phyloP scores from a whole-genome alignment of 2,113 vertebrate genomes.

The Paracanthobrama guichenoti region DNA sequence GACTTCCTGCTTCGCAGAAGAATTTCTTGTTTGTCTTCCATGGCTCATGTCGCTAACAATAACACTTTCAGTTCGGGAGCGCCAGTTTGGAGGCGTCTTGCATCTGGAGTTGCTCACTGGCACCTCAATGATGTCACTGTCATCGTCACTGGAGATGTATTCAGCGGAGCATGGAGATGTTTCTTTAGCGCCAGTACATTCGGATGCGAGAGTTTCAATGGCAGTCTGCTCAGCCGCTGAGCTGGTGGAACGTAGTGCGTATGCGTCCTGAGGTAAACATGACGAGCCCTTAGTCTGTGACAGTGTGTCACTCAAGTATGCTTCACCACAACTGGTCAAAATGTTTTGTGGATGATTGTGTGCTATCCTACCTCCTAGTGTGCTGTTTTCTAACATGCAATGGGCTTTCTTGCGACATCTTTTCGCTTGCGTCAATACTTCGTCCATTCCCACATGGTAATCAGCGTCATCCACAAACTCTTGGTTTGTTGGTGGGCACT shows the following conservation, averaged over 20 bases:
- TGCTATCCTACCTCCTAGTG: neutral
- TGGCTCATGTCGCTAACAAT: neutral
- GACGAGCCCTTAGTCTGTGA: slow-evolving; percentile 23
- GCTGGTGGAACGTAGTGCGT: neutral
- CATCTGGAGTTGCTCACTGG: slow-evolving; percentile 39
- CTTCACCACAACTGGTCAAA: neutral
- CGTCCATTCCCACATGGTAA: neutral
- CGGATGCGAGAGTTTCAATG: slow-evolving; percentile 66
- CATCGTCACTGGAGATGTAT: slow-evolving; percentile 67
- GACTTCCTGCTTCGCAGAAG: neutral
- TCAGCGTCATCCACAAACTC: neutral
- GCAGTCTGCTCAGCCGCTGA: slow-evolving; percentile 58
- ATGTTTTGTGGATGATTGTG: neutral
- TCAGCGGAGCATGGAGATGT: slow-evolving; percentile 27
- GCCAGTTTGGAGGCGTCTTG: slow-evolving; percentile 3
- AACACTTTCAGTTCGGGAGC: neutral
- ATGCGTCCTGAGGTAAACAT: slow-evolving; percentile 15
- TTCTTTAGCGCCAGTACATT: slow-evolving; percentile 52
- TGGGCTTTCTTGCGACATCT: neutral
- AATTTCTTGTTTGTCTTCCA: neutral
- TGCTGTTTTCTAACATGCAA: neutral
- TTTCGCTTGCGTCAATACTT: neutral
- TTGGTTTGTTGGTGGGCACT: slow-evolving; percentile 10
- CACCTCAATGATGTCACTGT: slow-evolving; percentile 70
- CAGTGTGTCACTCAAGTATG: slow-evolving; percentile 1